A percentile compares a stretch with the other conserved stretches of the same genome.
These are phyloP conservation scores for Syrmaticus mikado DNA, from an alignment of 2,113 vertebrate species.

Conservation along the genomic window DNA sequence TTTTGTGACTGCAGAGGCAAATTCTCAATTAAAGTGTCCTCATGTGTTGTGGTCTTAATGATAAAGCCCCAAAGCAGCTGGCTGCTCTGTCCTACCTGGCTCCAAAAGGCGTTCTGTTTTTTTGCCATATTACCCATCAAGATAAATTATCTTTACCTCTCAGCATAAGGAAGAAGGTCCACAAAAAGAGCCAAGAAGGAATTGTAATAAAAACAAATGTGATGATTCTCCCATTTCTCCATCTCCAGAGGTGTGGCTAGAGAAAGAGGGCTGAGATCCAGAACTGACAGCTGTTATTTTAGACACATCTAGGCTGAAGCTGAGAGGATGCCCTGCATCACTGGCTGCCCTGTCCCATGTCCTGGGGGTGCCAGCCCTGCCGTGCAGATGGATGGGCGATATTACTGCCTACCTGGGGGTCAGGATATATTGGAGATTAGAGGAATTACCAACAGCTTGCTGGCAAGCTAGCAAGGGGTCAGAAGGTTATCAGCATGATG, in stretches of 20 bases:
- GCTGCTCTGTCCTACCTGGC: neutral
- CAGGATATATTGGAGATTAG: constrained; percentile 33
- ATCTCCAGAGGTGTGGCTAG: neutral
- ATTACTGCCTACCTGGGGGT: neutral
- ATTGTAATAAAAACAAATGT: neutral
- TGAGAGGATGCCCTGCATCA: rapidly evolving
- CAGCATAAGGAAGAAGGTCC: neutral
- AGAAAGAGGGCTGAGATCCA: neutral
- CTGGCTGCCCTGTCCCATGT: neutral
- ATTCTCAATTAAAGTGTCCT: neutral
- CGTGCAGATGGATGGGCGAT: neutral
- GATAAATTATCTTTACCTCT: neutral
- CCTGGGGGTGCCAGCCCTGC: neutral
- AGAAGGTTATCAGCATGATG: neutral
- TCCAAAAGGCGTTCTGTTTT: neutral
- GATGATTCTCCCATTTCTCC: neutral
- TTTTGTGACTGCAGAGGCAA: neutral
- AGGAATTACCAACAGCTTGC: constrained; percentile 19
- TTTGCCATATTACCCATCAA: neutral
- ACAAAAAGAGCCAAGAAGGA: neutral
- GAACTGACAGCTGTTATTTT: neutral
- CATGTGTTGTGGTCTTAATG: neutral
- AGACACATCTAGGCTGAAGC: neutral
- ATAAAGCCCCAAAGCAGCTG: constrained; percentile 24
- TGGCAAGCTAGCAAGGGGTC: neutral